Evolutionary conservation across 2,888 invertebrate species (phyloP).

Genomic region (Cephus spinipes): DNA sequence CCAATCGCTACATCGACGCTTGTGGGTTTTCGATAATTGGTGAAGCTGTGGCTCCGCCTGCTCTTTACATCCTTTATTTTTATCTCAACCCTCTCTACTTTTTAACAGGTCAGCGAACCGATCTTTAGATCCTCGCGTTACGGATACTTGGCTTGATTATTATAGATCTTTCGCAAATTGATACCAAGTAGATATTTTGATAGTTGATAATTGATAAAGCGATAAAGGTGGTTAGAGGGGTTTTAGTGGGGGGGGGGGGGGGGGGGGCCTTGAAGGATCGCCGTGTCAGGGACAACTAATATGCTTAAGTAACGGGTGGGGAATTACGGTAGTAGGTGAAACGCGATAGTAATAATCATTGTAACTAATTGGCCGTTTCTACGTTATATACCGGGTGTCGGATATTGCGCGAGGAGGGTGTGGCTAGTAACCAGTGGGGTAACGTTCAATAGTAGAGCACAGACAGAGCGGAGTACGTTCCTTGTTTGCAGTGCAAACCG

Average conservation of each 20-base stretch:
- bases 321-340: background rate
- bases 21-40: conserved; percentile 14
- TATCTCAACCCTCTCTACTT: background rate
- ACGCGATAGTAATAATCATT: background rate
- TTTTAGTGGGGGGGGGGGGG: too few relatives aligned
- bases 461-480: conserved; percentile 8
- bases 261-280: background rate
- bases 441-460: background rate
- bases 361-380: background rate
- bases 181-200: background rate
- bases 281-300: background rate
- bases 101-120: background rate
- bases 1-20: conserved; percentile 11
- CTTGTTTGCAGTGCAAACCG: conserved; percentile 47
- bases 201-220: background rate
- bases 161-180: background rate
- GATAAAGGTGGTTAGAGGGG: too few relatives aligned
- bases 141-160: background rate
- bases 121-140: background rate
- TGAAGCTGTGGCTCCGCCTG: background rate
- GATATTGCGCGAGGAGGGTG: background rate
- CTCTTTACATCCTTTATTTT: background rate
- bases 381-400: background rate
- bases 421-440: background rate
- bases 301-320: background rate